Evolutionary conservation across 2,797 vertebrate genomes (phyloP), one percentile per base, ranked within the genome.

Genomic region (Leontopithecus rosalia): DNA sequence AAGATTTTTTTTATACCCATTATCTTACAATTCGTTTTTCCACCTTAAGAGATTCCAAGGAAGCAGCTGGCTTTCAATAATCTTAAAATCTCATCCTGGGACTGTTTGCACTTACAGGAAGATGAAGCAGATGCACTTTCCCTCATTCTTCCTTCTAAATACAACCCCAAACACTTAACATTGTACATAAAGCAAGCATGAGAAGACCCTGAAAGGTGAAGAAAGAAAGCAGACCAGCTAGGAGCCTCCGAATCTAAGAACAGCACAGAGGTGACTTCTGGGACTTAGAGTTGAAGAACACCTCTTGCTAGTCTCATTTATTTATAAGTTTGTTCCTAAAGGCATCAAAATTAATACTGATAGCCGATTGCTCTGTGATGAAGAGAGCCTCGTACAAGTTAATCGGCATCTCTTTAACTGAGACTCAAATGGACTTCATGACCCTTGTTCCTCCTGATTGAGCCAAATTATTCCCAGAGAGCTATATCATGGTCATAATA

Each of bases 1-100:
- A 95, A 96, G 36, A 88, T 76, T 28, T 64, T 85, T 79, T 83
- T 87, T 36, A 55, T 55, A 20, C 52, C 43, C 77, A 72, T 52
- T 57, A 46, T 91, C 91, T 88, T 64, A 89, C 4, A 91, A 90
- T 96, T 90, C 89, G 75, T 96, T 94, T 95, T 76, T 93, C 83
- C 13, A 76, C 90, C 57, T 67, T 91, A 30, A 86, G 67, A 96
- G 43, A 97, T 55, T 96, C 67, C 79, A 86, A 88, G 9, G 86
- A 86, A 95, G 55, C 77, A 95, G 73, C 41, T 96, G 82, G 36
- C 77, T 36, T 95, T 24, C 61, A 85, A 22, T 96, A 72, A 90
- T 85, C 76, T 95, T 92, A 83, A 86, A 90, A 89, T 89, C 67
- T 88, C 79, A 76, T 91, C 85, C 82, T 79, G 43, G 87, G 76